phyloP scores from a whole-genome alignment of 2,797 vertebrate genomes.

The Coregonus ussuriensis region DNA sequence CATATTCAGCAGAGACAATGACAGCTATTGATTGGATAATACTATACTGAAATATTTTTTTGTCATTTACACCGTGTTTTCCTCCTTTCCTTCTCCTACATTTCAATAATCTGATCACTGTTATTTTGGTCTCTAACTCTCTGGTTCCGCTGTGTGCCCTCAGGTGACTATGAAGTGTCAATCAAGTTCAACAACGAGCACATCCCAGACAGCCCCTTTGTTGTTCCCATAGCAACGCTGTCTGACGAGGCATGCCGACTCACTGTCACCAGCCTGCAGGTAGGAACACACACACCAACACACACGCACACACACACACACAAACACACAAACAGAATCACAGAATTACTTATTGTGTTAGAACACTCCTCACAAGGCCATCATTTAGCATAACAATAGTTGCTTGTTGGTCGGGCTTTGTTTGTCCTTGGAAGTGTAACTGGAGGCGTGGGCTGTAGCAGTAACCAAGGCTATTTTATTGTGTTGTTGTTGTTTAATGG shows the following conservation, averaged over 20 bases:
- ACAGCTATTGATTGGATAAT: no score
- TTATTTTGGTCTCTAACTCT: background rate
- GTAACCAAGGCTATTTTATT: slow-evolving; percentile 49
- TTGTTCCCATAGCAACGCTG: slow-evolving; percentile 90
- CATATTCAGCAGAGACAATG: no score
- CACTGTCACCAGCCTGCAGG: slow-evolving; percentile 93
- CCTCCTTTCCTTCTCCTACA: background rate
- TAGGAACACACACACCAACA: slow-evolving; percentile 46
- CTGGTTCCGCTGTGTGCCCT: background rate
- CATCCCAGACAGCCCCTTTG: slow-evolving; percentile 95
- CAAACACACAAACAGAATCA: background rate
- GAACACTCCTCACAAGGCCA: background rate
- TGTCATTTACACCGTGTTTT: no score
- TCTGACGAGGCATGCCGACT: slow-evolving; percentile 92
- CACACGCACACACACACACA: slow-evolving; percentile 7
- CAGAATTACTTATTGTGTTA: background rate
- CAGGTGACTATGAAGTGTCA: slow-evolving; percentile 95
- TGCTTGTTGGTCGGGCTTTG: no score
- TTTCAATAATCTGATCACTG: background rate
- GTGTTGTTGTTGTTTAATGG: slow-evolving; percentile 18
- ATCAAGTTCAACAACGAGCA: slow-evolving; percentile 98
- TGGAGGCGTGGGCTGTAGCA: slow-evolving; percentile 38
- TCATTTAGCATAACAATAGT: background rate
- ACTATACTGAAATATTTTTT: no score
- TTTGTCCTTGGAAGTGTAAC: no score